phyloP scores from a whole-genome alignment of 1,140 invertebrate species.

The Pachyrhynchus sulphureomaculatus region DNA sequence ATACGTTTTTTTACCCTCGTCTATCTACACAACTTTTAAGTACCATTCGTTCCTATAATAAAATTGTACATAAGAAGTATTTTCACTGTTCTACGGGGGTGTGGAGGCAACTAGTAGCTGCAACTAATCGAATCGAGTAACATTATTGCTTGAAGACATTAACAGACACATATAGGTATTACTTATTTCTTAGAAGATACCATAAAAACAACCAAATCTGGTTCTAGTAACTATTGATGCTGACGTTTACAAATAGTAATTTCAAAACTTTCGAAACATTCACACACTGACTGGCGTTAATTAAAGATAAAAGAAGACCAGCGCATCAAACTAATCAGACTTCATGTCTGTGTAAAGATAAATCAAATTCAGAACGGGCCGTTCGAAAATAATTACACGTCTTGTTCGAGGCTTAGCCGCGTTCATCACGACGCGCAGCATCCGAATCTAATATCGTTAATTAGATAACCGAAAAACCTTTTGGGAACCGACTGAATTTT shows the following conservation, averaged over 20 bases:
- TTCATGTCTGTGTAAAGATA: constrained; percentile 50
- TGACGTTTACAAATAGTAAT: background rate
- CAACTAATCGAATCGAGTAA: too few relatives aligned
- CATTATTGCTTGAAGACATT: too few relatives aligned
- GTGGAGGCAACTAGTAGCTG: too few relatives aligned
- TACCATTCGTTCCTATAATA: too few relatives aligned
- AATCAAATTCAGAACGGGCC: constrained; percentile 50
- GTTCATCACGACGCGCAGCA: constrained; percentile 48
- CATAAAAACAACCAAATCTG: too few relatives aligned
- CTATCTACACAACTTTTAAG: too few relatives aligned
- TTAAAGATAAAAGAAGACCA: constrained; percentile 44
- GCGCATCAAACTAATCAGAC: constrained; percentile 50
- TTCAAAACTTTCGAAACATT: constrained; percentile 2
- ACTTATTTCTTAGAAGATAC: too few relatives aligned
- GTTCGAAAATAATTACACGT: constrained; percentile 51
- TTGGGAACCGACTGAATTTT: constrained; percentile 41
- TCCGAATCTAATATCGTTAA: constrained; percentile 52
- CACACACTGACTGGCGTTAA: constrained; percentile 35
- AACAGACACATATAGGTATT: too few relatives aligned
- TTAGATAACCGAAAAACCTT: constrained; percentile 50
- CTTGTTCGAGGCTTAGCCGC: constrained; percentile 46
- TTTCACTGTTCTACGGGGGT: too few relatives aligned
- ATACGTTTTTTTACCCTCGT: too few relatives aligned
- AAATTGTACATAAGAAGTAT: too few relatives aligned
- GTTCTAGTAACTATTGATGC: background rate